Evolutionary conservation across 53 echinoderm and acorn worm species (phyloP).

Genomic region (Paracentrotus lividus): DNA sequence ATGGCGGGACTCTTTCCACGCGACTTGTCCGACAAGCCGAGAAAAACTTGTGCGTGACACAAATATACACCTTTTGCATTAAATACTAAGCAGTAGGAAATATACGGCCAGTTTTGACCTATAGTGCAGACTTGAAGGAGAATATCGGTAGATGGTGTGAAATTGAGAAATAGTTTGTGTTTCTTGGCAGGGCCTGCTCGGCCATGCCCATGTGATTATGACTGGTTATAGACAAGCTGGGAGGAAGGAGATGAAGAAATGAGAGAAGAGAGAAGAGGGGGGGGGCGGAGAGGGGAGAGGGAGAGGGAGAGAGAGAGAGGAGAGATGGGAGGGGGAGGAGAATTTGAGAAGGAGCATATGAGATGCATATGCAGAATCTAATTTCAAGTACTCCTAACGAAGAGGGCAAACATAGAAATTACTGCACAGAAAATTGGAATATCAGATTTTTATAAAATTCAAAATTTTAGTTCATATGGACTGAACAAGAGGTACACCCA

Average conservation of each 20-base stretch:
- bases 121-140: neutral
- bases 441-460: no score
- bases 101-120: neutral
- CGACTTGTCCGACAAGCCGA: neutral
- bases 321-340: no score
- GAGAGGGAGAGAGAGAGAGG: neutral
- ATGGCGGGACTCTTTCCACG: neutral
- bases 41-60: neutral
- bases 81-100: neutral
- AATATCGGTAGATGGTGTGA: neutral
- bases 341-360: no score
- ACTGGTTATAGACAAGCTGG: neutral
- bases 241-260: no score
- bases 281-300: neutral
- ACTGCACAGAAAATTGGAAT: no score
- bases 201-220: constrained; percentile 18
- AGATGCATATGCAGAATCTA: no score
- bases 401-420: no score
- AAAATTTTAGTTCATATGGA: no score
- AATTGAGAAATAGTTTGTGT: neutral
- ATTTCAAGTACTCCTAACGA: no score
- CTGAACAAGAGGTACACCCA: no score
- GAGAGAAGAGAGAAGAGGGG: no score
- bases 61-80: neutral
- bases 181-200: neutral